A percentile compares a stretch with the other conserved stretches of the same genome.
Conservation (phyloP, 2,888 invertebrate species). For the Troilus luridus region DNA sequence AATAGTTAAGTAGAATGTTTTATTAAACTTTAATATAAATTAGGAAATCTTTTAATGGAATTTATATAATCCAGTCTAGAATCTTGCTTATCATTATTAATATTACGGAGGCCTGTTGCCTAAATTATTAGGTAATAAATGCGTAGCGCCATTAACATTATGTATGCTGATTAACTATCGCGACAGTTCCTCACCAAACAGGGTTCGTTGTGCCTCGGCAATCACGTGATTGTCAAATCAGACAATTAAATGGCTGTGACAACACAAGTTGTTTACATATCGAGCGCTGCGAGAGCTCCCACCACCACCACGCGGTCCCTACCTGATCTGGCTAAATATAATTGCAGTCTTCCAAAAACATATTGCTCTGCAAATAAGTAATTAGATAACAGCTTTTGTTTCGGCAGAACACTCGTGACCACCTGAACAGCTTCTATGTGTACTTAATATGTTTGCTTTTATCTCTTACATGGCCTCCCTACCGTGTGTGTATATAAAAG, state of each 20-base stretch:
- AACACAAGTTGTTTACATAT: neutral
- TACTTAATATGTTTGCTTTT: too few relatives aligned
- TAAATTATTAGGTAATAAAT: neutral
- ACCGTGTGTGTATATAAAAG: too few relatives aligned
- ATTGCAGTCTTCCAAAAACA: neutral
- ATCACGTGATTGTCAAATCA: constrained; percentile 21
- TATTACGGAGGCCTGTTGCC: neutral
- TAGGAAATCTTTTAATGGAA: neutral
- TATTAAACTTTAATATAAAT: neutral
- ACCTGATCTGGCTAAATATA: constrained; percentile 2
- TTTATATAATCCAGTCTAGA: neutral
- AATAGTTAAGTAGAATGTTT: neutral
- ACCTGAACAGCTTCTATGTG: neutral
- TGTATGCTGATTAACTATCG: neutral
- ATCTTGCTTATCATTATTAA: neutral
- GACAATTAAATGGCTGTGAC: neutral
- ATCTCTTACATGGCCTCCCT: too few relatives aligned
- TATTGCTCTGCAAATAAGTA: neutral
- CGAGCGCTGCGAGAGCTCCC: neutral
- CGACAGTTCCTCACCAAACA: neutral
- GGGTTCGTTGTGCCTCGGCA: neutral
- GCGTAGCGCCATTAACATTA: neutral
- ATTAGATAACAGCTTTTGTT: neutral
- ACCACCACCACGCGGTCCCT: neutral
- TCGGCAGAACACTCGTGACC: neutral